Percentiles rank a stretch among this genome's conserved stretches.
Conservation (phyloP, 2,113 vertebrate species). For the Rhea pennata region DNA sequence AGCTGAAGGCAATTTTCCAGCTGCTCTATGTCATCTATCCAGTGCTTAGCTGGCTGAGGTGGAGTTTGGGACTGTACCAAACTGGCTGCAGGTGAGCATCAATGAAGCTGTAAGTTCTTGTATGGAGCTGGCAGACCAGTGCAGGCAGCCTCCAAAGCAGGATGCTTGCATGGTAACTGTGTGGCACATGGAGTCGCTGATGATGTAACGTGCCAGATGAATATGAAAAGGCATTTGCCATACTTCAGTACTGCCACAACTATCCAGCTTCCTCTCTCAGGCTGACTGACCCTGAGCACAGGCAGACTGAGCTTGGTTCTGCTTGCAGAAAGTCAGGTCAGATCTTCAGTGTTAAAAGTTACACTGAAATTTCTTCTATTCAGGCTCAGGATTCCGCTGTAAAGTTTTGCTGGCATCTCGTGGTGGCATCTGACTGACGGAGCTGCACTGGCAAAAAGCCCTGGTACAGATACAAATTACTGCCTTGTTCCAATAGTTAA, state of each 20-base stretch:
- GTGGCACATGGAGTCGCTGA: not conserved
- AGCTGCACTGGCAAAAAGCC: not conserved
- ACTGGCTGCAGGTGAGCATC: fast-evolving
- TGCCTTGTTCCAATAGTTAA: not conserved
- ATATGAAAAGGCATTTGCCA: not conserved
- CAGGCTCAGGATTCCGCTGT: not conserved
- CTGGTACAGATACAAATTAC: not conserved
- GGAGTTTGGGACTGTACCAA: not conserved
- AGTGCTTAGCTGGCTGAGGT: not conserved
- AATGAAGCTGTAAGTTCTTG: not conserved
- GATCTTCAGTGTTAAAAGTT: not conserved
- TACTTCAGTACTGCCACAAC: not conserved
- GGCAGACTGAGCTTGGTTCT: not conserved
- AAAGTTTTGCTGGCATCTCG: not conserved
- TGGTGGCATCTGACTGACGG: not conserved
- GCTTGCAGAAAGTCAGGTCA: not conserved
- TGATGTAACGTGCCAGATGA: not conserved
- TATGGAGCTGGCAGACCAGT: not conserved
- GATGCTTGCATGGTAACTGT: not conserved
- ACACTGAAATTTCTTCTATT: not conserved
- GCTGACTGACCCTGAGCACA: not conserved
- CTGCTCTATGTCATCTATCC: not conserved
- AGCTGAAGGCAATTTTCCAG: not conserved
- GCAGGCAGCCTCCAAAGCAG: not conserved
- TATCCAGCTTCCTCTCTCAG: not conserved